Conservation (phyloP, 2,888 invertebrate species). For the Drosophila gaucha region DNA sequence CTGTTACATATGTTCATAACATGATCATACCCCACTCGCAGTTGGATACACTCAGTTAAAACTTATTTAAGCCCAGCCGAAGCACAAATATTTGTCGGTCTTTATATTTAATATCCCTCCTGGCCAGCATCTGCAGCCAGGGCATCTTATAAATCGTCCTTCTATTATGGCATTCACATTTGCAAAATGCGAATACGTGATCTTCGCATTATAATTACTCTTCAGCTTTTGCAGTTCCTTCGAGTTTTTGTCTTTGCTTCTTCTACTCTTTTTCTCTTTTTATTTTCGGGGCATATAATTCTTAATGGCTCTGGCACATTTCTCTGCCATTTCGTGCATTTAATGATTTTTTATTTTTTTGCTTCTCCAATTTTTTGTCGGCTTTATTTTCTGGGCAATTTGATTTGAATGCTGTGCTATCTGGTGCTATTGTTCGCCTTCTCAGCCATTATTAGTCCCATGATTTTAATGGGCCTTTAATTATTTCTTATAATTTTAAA, state of each 20-base stretch:
- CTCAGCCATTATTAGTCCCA: constrained; percentile 39
- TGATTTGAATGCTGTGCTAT: constrained; percentile 70
- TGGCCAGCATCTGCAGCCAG: constrained; percentile 15
- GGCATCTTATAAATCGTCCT: constrained; percentile 69
- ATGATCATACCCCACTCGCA: too few relatives aligned
- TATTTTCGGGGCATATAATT: constrained; percentile 55
- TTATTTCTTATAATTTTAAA: constrained; percentile 65
- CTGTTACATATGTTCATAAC: too few relatives aligned
- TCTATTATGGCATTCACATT: constrained; percentile 73
- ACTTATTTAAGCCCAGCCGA: constrained; percentile 49
- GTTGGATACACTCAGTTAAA: constrained; percentile 31
- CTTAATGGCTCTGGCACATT: constrained; percentile 79
- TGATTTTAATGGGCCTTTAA: constrained; percentile 71
- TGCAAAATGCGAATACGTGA: constrained; percentile 77
- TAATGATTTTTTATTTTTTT: constrained; percentile 66
- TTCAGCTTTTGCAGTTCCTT: constrained; percentile 15
- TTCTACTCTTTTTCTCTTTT: background rate
- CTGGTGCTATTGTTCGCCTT: constrained; percentile 27
- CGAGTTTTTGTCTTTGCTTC: constrained; percentile 8
- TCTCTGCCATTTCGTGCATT: constrained; percentile 79
- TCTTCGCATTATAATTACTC: constrained; percentile 77
- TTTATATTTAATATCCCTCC: constrained; percentile 30
- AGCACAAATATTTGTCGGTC: constrained; percentile 18
- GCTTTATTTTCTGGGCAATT: constrained; percentile 70
- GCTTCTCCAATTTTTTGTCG: constrained; percentile 24